Conservation (phyloP, 2,113 vertebrate species). For the Nerophis lumbriciformis region DNA sequence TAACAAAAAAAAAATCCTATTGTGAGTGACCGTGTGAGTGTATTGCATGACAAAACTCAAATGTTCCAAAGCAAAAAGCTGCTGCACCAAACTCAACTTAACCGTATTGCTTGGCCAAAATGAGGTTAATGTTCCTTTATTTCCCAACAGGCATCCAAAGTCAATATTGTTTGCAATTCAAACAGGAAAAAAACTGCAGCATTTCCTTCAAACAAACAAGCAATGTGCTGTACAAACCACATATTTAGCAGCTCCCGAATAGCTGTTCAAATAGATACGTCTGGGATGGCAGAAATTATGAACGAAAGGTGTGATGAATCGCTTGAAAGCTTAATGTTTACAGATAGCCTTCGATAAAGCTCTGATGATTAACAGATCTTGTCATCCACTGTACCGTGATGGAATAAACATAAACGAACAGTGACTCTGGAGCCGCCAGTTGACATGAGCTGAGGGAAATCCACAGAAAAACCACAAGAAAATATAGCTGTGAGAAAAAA, state of each 20-base stretch:
- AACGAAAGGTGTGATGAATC: slow-evolving; percentile 42
- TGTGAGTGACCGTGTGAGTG: no score
- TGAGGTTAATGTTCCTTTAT: neutral
- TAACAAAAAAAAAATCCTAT: no score
- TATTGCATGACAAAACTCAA: no score
- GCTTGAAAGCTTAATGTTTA: slow-evolving; percentile 39
- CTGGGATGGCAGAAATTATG: slow-evolving; percentile 36
- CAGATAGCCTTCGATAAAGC: slow-evolving; percentile 36
- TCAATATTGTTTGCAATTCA: slow-evolving; percentile 19
- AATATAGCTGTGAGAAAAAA: slow-evolving; percentile 34
- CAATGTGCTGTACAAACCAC: slow-evolving; percentile 30
- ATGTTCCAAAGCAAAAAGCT: no score
- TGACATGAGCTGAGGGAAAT: slow-evolving; percentile 28
- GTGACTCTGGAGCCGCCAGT: slow-evolving; percentile 22
- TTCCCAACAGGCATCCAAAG: neutral
- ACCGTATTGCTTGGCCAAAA: neutral
- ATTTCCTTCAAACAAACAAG: slow-evolving; percentile 31
- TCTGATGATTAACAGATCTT: slow-evolving; percentile 41
- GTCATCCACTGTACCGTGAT: slow-evolving; percentile 3
- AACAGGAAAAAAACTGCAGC: slow-evolving; percentile 29
- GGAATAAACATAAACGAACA: no score
- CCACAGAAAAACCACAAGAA: slow-evolving; percentile 16
- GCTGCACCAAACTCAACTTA: no score
- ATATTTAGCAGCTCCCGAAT: slow-evolving; percentile 31
- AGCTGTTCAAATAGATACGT: slow-evolving; percentile 54